Base-by-base conservation (phyloP, 1,140 invertebrate genomes). In the Drosophila novamexicana region DNA sequence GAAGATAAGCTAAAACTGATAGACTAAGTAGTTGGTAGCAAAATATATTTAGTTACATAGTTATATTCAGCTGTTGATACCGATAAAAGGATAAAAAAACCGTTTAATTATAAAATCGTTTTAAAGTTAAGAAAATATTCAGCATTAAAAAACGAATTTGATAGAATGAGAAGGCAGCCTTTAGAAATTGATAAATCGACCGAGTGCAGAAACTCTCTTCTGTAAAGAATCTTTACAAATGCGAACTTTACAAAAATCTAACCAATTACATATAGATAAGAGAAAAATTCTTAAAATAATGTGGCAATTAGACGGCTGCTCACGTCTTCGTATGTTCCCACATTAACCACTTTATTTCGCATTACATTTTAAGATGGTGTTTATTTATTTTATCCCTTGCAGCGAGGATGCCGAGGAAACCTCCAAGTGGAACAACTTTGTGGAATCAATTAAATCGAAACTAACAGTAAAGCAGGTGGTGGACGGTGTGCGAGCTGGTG, bases 401-500 rank as follows among this genome's bases (percentile, higher is more conserved):
- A 80, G 79, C 54, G 79, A 90, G 42, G 77, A 90, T 44, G 77
- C 77, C 42, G 91, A 91, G 63, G 91, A 91, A 39, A 93, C 94
- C 14, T 95, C 94, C 63, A 94, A 94, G 67, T 96, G 95, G 95
- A 93, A 94, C 47, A 93, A 90, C 73, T 96, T 96, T 89, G 95
- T 96, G 37, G 94, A 94, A 66, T 96, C 95, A 9, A 95, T 96
- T 73, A 93, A 95, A 81, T 96, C 96, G 12, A 95, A 97, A 86
- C 92, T 97, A 73, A 97, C 96, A 7, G 96, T 97, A 29, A 96
- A 96, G 71, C 96, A 97, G 94, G 96, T 98, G 1, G 96, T 98
- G 1, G 96, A 96, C 83, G 95, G 95, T 1, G 96, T 98, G 2
- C 93, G 95, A 53, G 94, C 94, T 39, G 96, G 96, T 10, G 96